These are phyloP conservation scores for Malacoctenus gilli DNA, from an alignment of 2,797 vertebrate species.

Conservation along the genomic window DNA sequence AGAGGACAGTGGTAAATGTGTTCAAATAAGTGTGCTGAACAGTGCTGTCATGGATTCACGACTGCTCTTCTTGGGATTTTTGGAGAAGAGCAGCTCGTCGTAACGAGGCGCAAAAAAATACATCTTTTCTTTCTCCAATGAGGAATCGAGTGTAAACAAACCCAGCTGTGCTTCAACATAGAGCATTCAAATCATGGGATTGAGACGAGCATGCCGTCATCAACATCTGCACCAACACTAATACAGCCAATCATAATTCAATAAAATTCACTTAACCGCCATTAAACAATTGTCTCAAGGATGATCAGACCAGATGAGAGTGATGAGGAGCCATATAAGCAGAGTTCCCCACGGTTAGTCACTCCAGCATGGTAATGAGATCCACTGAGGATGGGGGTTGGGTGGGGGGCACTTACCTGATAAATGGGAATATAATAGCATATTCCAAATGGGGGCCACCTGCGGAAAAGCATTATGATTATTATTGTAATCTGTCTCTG, in stretches of 20 bases:
- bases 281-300: conserved; percentile 53
- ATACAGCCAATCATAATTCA: conserved; percentile 37
- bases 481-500: conserved; percentile 74
- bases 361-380: conserved; percentile 60
- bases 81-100: too few species aligned
- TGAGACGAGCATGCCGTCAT: conserved; percentile 7
- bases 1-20: too few species aligned
- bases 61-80: too few species aligned
- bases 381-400: conserved; percentile 53
- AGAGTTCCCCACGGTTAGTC: conserved; percentile 36
- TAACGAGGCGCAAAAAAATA: too few species aligned
- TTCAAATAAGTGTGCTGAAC: too few species aligned
- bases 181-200: conserved; percentile 12
- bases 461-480: conserved; percentile 73
- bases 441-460: conserved; percentile 72
- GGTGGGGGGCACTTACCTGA: conserved; percentile 71
- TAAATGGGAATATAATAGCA: conserved; percentile 74
- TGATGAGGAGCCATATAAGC: conserved; percentile 47
- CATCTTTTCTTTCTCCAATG: too few species aligned
- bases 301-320: conserved; percentile 57
- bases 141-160: too few species aligned
- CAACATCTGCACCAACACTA: conserved; percentile 8
- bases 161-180: conserved; percentile 13
- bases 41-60: too few species aligned
- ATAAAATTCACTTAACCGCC: conserved; percentile 50